Conservation (phyloP, 2,797 vertebrate genomes). For the Phoxinus dragarum region DNA sequence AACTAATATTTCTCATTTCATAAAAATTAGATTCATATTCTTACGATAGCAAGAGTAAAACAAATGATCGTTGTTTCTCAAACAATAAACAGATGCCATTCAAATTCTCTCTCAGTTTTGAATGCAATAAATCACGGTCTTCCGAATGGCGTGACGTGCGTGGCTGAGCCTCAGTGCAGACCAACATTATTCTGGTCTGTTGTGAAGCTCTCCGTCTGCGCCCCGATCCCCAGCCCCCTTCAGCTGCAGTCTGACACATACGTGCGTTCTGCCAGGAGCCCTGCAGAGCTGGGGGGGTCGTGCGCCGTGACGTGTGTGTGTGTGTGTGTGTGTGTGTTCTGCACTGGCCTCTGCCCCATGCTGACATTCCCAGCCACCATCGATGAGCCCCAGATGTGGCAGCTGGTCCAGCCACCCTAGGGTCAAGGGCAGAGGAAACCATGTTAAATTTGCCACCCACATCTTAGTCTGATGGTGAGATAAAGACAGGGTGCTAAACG, state of each 20-base stretch:
- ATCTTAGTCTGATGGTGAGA: constrained; percentile 64
- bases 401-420: constrained; percentile 74
- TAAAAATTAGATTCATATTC: neutral
- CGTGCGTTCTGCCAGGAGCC: constrained; percentile 65
- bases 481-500: constrained; percentile 36
- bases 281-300: constrained; percentile 61
- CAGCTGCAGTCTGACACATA: constrained; percentile 58
- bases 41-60: neutral
- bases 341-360: constrained; percentile 49
- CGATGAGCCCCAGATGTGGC: constrained; percentile 81
- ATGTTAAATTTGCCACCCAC: constrained; percentile 81
- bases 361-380: constrained; percentile 61
- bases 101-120: neutral
- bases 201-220: neutral
- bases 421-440: constrained; percentile 83
- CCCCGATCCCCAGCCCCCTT: constrained; percentile 51
- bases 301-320: constrained; percentile 66
- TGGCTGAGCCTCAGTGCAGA: neutral
- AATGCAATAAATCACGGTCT: neutral
- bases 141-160: neutral
- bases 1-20: neutral
- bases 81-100: neutral
- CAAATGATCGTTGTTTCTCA: neutral
- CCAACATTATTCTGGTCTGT: constrained; percentile 16
- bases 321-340: constrained; percentile 57